Percentiles rank a stretch among this genome's conserved stretches.
These are phyloP conservation scores for Alauda arvensis DNA, from an alignment of 2,797 vertebrate genomes.

Conservation along the genomic window DNA sequence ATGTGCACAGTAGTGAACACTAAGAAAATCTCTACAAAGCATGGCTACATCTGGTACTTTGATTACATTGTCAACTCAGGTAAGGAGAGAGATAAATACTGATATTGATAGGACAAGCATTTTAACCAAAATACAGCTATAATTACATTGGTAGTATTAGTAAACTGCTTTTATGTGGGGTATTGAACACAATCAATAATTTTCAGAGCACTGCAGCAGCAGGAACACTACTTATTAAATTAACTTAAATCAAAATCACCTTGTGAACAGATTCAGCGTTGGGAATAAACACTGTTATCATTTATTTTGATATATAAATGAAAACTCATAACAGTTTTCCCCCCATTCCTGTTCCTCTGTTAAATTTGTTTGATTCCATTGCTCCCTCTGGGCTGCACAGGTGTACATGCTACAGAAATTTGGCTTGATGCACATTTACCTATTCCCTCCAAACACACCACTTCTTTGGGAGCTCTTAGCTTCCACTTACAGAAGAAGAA, in stretches of 20 bases:
- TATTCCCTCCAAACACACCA: background rate
- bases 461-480: slow-evolving; percentile 11
- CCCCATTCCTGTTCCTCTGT: background rate
- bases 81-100: background rate
- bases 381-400: background rate
- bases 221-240: background rate
- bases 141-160: background rate
- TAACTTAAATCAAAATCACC: background rate
- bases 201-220: background rate
- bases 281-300: background rate
- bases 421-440: background rate
- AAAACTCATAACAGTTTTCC: background rate
- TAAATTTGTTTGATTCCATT: background rate
- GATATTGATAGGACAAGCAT: background rate
- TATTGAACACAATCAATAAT: background rate
- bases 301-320: background rate
- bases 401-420: background rate
- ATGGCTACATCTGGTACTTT: background rate
- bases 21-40: background rate
- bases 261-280: background rate
- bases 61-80: background rate
- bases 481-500: background rate
- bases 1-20: background rate
- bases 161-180: background rate
- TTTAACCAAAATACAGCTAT: background rate